These are phyloP conservation scores for Pampus argenteus DNA, from an alignment of 2,797 vertebrate species.

Conservation along the genomic window DNA sequence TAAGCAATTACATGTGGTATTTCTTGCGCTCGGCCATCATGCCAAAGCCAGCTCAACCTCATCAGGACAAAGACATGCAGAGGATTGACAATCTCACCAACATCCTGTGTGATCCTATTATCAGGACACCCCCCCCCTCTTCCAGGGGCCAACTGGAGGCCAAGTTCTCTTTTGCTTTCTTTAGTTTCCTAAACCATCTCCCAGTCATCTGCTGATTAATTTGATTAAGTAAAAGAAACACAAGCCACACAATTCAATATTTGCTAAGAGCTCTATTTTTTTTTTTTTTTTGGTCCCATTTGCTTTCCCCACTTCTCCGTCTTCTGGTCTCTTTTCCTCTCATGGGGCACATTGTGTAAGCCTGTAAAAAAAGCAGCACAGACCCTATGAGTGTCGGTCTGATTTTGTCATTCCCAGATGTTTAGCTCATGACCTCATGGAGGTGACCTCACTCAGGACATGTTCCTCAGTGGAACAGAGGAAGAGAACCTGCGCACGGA, in stretches of 20 bases:
- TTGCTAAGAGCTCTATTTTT: slow-evolving; percentile 55
- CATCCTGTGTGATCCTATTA: slow-evolving; percentile 56
- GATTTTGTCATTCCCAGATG: slow-evolving; percentile 84
- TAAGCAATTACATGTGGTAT: slow-evolving; percentile 68
- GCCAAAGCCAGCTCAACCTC: slow-evolving; percentile 60
- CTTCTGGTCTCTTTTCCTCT: slow-evolving; percentile 56
- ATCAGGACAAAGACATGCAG: slow-evolving; percentile 50
- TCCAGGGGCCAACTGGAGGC: slow-evolving; percentile 35
- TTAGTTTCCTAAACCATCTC: slow-evolving; percentile 46
- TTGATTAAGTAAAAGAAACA: slow-evolving; percentile 63
- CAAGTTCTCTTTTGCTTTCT: slow-evolving; percentile 43
- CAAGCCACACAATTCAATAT: slow-evolving; percentile 42
- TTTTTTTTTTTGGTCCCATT: slow-evolving; percentile 63
- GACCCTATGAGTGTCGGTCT: slow-evolving; percentile 61
- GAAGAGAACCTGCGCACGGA: slow-evolving; percentile 52
- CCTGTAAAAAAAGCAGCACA: slow-evolving; percentile 39
- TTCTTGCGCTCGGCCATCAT: slow-evolving; percentile 45
- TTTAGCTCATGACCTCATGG: slow-evolving; percentile 81
- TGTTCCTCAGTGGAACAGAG: slow-evolving; percentile 63
- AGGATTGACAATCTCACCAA: slow-evolving; percentile 50
- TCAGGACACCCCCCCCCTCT: slow-evolving; percentile 49
- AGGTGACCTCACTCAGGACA: slow-evolving; percentile 79
- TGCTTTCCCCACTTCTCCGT: slow-evolving; percentile 46
- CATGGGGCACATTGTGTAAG: slow-evolving; percentile 69
- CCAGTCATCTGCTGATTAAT: slow-evolving; percentile 56